Evolutionary conservation across 2,888 invertebrate species (phyloP).

Genomic region (Autographa pulchrina): DNA sequence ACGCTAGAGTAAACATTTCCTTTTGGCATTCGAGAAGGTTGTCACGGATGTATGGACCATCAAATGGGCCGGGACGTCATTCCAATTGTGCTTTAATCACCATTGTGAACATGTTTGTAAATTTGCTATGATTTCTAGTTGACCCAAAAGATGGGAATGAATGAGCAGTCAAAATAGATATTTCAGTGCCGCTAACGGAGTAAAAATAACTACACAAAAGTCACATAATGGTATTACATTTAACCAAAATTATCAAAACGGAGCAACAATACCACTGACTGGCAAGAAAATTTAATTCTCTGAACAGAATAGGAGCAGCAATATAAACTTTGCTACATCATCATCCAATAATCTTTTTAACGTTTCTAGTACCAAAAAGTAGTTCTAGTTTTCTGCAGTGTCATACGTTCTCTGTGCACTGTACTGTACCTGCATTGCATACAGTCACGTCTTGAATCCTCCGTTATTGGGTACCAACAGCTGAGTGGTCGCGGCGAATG

Average conservation of each 20-base stretch:
- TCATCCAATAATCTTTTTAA: neutral
- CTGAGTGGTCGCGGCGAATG: constrained; percentile 27
- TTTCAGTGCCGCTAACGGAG: neutral
- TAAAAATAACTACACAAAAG: neutral
- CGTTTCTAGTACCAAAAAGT: neutral
- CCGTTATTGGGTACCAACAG: constrained; percentile 27
- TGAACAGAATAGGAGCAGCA: neutral
- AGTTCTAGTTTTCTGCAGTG: neutral
- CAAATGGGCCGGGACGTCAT: constrained; percentile 37
- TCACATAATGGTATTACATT: too few species aligned
- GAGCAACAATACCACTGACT: neutral
- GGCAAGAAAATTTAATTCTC: neutral
- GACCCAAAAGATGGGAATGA: neutral
- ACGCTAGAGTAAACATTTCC: constrained; percentile 63
- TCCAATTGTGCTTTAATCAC: constrained; percentile 24
- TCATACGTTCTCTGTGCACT: neutral
- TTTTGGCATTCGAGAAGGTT: constrained; percentile 42
- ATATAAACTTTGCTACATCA: neutral
- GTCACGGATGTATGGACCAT: constrained; percentile 43
- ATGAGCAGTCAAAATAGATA: neutral
- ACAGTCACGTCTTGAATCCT: constrained; percentile 22
- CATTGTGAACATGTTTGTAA: constrained; percentile 25
- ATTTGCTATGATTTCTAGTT: constrained; percentile 13
- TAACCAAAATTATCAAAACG: too few species aligned
- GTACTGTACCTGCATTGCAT: constrained; percentile 15